A percentile compares a stretch with the other conserved stretches of the same genome.
These are phyloP conservation scores for Zeuzera pyrina DNA, from an alignment of 2,888 invertebrate genomes.

Conservation along the genomic window DNA sequence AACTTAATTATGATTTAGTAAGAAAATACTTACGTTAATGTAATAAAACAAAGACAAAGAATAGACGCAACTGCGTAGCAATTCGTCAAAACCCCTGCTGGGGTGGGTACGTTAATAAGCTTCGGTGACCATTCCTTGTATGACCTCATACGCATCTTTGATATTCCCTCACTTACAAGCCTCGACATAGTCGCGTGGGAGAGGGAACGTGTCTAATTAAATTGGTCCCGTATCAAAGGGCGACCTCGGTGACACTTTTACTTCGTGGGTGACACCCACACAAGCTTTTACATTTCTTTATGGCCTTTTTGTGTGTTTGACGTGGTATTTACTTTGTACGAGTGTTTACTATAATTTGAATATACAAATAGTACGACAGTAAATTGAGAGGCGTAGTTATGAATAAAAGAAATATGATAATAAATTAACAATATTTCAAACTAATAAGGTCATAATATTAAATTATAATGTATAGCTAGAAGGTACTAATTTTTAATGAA, in stretches of 20 bases:
- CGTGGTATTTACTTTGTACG: conserved; percentile 1
- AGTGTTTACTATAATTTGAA: not conserved
- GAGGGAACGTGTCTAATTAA: conserved; percentile 13
- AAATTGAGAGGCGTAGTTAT: too few relatives aligned
- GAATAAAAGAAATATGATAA: too few relatives aligned
- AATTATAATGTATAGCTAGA: too few relatives aligned
- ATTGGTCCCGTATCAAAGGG: conserved; percentile 9
- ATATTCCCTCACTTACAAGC: conserved; percentile 7
- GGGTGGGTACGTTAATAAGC: conserved; percentile 13
- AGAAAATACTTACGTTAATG: conserved; percentile 14
- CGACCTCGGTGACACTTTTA: conserved; percentile 5
- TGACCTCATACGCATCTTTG: conserved; percentile 15
- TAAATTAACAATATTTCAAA: too few relatives aligned
- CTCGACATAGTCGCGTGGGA: conserved; percentile 6
- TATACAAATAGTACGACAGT: too few relatives aligned
- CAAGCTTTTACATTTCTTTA: conserved; percentile 7
- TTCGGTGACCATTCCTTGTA: conserved; percentile 19
- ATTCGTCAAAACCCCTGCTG: conserved; percentile 23
- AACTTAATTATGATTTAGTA: conserved; percentile 8
- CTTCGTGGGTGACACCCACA: conserved; percentile 12
- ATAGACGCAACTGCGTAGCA: conserved; percentile 27
- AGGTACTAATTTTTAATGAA: not conserved
- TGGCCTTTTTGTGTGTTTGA: conserved; percentile 4
- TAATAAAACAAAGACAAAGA: conserved; percentile 31
- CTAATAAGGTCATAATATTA: too few relatives aligned